Evolutionary conservation across 2,113 vertebrate species (phyloP).

Genomic region (Cryptomyrus ogoouensis): DNA sequence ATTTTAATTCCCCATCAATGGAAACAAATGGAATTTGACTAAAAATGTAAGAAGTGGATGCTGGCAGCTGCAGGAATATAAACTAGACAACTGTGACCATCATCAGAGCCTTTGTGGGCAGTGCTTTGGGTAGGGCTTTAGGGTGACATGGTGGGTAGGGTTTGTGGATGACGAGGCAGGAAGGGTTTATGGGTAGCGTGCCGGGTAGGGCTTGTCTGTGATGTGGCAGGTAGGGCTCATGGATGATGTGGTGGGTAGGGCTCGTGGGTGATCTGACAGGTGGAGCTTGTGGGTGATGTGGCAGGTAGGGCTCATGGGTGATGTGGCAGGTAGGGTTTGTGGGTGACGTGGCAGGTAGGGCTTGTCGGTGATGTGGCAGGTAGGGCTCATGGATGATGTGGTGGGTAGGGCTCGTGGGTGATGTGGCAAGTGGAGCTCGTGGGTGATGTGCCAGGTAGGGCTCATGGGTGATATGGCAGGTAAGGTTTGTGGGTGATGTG

Average conservation of each 20-base stretch:
- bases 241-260: neutral
- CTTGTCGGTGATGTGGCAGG: neutral
- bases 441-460: neutral
- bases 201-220: neutral
- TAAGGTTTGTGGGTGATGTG: no score
- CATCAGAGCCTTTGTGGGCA: neutral
- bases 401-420: neutral
- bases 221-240: neutral
- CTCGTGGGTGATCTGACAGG: neutral
- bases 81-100: neutral
- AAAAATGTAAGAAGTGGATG: neutral
- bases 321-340: no score
- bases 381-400: neutral
- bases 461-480: neutral
- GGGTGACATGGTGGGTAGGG: neutral
- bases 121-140: neutral
- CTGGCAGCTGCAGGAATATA: neutral
- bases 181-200: neutral
- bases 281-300: neutral
- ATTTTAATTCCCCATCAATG: neutral
- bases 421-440: rapidly evolving
- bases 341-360: no score
- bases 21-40: neutral
- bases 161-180: neutral
- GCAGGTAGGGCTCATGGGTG: neutral